These are phyloP conservation scores for Arrhopalites spinosus DNA, from an alignment of 2,888 invertebrate genomes.

Conservation along the genomic window DNA sequence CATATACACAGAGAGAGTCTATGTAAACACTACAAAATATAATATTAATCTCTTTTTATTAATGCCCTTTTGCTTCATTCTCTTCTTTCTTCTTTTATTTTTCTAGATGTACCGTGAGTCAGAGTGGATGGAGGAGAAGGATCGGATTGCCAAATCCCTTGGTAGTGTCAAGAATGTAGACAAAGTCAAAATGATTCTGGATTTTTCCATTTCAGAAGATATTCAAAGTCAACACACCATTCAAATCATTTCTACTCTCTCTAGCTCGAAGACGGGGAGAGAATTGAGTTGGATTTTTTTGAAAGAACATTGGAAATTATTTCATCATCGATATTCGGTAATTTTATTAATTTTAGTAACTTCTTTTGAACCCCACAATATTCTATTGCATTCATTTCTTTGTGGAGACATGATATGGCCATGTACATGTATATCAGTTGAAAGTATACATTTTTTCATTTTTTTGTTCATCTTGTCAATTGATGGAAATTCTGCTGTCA, in stretches of 20 bases:
- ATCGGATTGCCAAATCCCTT: conserved; percentile 81
- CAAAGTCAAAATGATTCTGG: conserved; percentile 74
- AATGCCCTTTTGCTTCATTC: neutral
- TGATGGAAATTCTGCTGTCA: too few relatives aligned
- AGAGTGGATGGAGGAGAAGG: conserved; percentile 91
- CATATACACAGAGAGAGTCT: neutral
- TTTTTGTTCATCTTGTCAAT: too few relatives aligned
- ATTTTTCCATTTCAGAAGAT: conserved; percentile 84
- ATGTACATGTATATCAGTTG: too few relatives aligned
- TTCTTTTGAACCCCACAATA: too few relatives aligned
- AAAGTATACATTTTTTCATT: too few relatives aligned
- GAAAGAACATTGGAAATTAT: conserved; percentile 76
- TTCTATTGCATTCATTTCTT: too few relatives aligned
- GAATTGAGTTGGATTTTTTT: conserved; percentile 90
- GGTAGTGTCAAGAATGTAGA: conserved; percentile 69
- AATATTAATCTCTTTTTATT: neutral
- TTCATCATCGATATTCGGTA: conserved; percentile 59
- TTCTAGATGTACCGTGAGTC: conserved; percentile 73
- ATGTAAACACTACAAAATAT: neutral
- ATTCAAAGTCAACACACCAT: conserved; percentile 90
- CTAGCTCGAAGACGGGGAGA: conserved; percentile 64
- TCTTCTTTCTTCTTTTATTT: neutral
- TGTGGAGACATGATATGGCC: too few relatives aligned
- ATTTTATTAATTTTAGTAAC: too few relatives aligned
- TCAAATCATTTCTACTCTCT: conserved; percentile 77